Evolutionary conservation across 2,888 invertebrate species (phyloP).

Genomic region (Arge pagana): DNA sequence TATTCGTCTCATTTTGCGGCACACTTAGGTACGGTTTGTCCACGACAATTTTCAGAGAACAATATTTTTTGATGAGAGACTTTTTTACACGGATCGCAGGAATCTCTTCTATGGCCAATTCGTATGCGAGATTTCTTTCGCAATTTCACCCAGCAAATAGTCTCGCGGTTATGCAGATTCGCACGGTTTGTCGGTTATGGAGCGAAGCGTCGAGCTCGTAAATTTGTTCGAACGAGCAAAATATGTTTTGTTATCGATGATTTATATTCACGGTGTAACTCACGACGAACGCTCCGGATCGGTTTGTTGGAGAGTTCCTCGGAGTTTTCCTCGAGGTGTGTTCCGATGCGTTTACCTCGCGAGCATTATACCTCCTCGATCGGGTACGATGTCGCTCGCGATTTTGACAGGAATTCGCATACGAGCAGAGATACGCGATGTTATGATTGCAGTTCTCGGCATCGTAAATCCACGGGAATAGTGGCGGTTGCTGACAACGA

Average conservation of each 20-base stretch:
- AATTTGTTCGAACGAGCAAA: slow-evolving; percentile 8
- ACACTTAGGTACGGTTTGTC: no score
- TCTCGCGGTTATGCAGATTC: no score
- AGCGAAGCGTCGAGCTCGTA: not conserved
- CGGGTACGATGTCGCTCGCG: not conserved
- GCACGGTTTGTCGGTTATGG: not conserved
- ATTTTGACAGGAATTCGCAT: slow-evolving; percentile 13
- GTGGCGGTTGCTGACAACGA: slow-evolving; percentile 33
- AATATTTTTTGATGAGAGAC: no score
- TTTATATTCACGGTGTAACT: slow-evolving; percentile 13
- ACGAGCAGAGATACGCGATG: slow-evolving; percentile 30
- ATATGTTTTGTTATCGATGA: slow-evolving; percentile 13
- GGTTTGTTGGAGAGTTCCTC: no score
- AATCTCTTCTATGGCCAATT: no score
- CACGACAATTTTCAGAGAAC: no score
- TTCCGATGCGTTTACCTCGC: not conserved
- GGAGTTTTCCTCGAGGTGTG: not conserved
- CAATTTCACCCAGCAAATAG: no score
- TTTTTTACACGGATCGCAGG: no score
- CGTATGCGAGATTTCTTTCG: no score
- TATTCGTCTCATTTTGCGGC: no score
- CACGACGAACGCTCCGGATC: no score
- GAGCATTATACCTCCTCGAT: no score
- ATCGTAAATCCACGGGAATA: slow-evolving; percentile 36
- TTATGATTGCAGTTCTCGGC: slow-evolving; percentile 38